Evolutionary conservation across 2,888 invertebrate species (phyloP).

Genomic region (Diarsia mendica): DNA sequence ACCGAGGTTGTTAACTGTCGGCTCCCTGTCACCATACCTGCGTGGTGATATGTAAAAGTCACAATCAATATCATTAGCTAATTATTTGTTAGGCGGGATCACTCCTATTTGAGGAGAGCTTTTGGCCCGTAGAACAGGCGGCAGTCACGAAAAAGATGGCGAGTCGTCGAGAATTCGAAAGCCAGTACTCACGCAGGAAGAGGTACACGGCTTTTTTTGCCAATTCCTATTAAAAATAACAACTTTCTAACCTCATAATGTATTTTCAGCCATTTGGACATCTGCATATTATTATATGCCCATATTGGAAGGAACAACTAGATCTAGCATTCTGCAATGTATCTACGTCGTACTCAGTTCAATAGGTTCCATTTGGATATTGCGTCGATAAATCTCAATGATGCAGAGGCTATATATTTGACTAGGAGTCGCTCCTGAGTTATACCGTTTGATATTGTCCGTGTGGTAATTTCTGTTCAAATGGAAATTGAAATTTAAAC

Average conservation of each 20-base stretch:
- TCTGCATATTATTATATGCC: too few relatives aligned
- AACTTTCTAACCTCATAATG: not conserved
- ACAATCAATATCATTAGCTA: conserved; percentile 19
- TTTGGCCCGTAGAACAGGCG: not conserved
- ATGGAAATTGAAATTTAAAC: not conserved
- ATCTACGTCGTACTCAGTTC: conserved; percentile 26
- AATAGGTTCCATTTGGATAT: conserved; percentile 65
- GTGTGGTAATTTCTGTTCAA: not conserved
- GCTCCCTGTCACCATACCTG: conserved; percentile 87
- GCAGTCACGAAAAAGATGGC: not conserved
- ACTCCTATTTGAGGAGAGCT: not conserved
- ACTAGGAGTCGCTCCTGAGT: conserved; percentile 13
- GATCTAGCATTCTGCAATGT: conserved; percentile 23
- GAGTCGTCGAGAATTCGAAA: not conserved
- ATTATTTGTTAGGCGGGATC: not conserved
- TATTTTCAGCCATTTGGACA: not conserved
- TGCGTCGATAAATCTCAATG: conserved; percentile 66
- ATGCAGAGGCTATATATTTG: conserved; percentile 49
- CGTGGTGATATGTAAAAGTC: conserved; percentile 12
- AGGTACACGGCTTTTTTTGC: not conserved
- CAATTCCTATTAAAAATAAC: not conserved
- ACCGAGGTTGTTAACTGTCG: conserved; percentile 86
- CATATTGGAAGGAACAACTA: too few relatives aligned
- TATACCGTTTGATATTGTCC: conserved; percentile 1
- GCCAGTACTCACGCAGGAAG: not conserved